phyloP scores from a whole-genome alignment of 2,888 invertebrate genomes.

The Napeogenes inachia region DNA sequence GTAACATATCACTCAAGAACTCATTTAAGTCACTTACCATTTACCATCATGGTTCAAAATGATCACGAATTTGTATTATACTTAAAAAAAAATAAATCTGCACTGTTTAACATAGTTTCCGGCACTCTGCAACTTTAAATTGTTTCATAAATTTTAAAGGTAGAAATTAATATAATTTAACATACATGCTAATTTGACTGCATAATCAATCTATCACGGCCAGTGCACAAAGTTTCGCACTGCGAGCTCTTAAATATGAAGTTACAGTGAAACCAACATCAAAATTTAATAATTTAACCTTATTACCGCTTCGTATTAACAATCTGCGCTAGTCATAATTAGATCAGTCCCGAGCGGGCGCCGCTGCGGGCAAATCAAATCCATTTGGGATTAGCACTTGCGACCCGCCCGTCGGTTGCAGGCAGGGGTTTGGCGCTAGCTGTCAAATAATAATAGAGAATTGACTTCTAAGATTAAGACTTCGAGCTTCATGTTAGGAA shows the following conservation, averaged over 20 bases:
- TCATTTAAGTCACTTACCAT: too few relatives aligned
- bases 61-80: too few relatives aligned
- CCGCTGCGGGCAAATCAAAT: constrained; percentile 25
- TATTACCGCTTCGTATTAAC: constrained; percentile 24
- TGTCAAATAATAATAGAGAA: constrained; percentile 15
- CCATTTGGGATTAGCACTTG: constrained; percentile 24
- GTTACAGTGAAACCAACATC: constrained; percentile 10
- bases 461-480: constrained; percentile 5
- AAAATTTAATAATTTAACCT: constrained; percentile 27
- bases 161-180: neutral
- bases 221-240: neutral
- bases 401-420: constrained; percentile 11
- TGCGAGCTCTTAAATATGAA: constrained; percentile 8
- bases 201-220: neutral
- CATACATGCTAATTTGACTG: neutral
- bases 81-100: too few relatives aligned
- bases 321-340: constrained; percentile 26
- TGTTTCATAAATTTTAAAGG: neutral
- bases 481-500: too few relatives aligned
- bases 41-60: too few relatives aligned
- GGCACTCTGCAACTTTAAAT: neutral
- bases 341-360: constrained; percentile 23
- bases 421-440: constrained; percentile 1
- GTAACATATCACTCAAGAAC: too few relatives aligned
- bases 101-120: too few relatives aligned